A percentile compares a stretch with the other conserved stretches of the same genome.
phyloP scores from a whole-genome alignment of 2,797 vertebrate species.

The Sandelia bainsii region DNA sequence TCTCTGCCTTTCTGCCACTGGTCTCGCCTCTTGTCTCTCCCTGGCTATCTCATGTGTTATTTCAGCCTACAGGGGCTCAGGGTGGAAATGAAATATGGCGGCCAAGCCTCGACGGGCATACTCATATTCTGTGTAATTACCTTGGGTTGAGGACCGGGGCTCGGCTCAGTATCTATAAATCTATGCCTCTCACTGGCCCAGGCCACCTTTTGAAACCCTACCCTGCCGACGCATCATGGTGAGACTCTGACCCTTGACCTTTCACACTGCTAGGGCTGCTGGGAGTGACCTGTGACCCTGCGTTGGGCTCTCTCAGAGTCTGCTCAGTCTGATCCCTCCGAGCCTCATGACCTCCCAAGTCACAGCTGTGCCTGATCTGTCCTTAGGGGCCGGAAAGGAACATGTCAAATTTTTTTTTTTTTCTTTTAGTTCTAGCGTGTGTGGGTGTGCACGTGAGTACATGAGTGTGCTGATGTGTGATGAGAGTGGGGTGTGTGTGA shows the following conservation, averaged over 20 bases:
- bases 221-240: conserved; percentile 81
- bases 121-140: conserved; percentile 86
- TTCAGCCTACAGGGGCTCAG: conserved; percentile 83
- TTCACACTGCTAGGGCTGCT: conserved; percentile 86
- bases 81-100: conserved; percentile 84
- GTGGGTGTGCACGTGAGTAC: conserved; percentile 35
- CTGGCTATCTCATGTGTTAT: conserved; percentile 83
- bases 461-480: conserved; percentile 35
- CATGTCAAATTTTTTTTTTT: conserved; percentile 73
- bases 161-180: conserved; percentile 84
- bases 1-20: conserved; percentile 73
- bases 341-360: conserved; percentile 83
- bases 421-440: conserved; percentile 54
- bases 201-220: conserved; percentile 83
- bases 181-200: conserved; percentile 80
- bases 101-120: conserved; percentile 83
- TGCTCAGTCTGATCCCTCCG: conserved; percentile 85
- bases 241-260: conserved; percentile 89
- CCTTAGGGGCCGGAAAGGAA: conserved; percentile 83
- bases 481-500: conserved; percentile 20
- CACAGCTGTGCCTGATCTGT: conserved; percentile 88
- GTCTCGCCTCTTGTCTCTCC: conserved; percentile 76
- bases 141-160: conserved; percentile 77
- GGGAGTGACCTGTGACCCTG: conserved; percentile 87
- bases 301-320: conserved; percentile 84